Conservation (phyloP, 2,113 vertebrate species). For the Microtus ochrogaster region DNA sequence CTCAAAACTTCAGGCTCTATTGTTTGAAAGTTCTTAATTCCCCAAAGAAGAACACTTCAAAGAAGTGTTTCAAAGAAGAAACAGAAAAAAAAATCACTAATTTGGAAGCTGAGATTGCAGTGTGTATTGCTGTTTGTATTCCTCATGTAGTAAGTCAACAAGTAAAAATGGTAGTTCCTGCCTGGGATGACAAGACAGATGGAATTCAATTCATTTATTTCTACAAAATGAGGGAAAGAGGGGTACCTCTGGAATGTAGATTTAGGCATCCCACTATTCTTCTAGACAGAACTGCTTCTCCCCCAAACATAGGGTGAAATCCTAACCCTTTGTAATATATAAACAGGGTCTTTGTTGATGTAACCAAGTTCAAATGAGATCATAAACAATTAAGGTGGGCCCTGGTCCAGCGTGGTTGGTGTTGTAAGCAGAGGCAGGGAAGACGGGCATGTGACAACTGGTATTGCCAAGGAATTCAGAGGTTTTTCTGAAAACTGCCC, state of each 20-base stretch:
- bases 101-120: neutral
- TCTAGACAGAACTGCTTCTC: neutral
- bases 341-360: neutral
- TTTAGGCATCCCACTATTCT: neutral
- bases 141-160: neutral
- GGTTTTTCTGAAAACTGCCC: neutral
- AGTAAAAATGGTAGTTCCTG: neutral
- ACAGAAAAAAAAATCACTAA: neutral
- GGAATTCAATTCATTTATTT: neutral
- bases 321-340: neutral
- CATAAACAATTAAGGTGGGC: neutral
- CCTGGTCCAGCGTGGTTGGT: neutral
- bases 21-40: neutral
- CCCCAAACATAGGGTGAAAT: neutral
- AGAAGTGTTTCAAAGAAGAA: too few species aligned
- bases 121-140: neutral
- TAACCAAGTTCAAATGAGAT: conserved; percentile 15
- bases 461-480: neutral
- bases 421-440: neutral
- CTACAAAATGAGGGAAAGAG: neutral
- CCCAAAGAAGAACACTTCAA: neutral
- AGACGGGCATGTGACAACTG: neutral
- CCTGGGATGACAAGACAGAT: neutral
- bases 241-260: neutral
- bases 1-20: neutral